A percentile compares a stretch with the other conserved stretches of the same genome.
phyloP scores from a whole-genome alignment of 2,888 invertebrate species.

The Caenorhabditis zanzibari region DNA sequence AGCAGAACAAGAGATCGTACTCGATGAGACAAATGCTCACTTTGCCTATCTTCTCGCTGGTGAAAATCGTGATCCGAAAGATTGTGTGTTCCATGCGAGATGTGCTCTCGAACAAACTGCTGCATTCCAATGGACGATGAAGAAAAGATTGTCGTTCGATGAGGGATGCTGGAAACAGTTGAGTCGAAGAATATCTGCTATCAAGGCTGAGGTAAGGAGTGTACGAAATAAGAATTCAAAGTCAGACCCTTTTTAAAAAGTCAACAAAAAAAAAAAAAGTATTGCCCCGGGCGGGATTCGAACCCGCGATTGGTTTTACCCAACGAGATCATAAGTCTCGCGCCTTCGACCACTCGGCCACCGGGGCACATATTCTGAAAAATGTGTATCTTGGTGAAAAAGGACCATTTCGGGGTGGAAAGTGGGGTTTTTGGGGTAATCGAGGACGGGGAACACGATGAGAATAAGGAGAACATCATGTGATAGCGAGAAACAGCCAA shows the following conservation, averaged over 20 bases:
- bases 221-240: background rate
- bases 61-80: background rate
- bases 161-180: constrained; percentile 61
- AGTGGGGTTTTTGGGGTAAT: background rate
- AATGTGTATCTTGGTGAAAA: constrained; percentile 19
- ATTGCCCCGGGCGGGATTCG: constrained; percentile 60
- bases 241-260: background rate
- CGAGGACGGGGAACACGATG: background rate
- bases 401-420: background rate
- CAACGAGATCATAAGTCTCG: constrained; percentile 62
- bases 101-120: constrained; percentile 24
- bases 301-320: constrained; percentile 59
- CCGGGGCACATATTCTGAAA: constrained; percentile 53
- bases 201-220: constrained; percentile 41
- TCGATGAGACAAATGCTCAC: constrained; percentile 32
- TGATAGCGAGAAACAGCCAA: too few species aligned
- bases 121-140: constrained; percentile 58
- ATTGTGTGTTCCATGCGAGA: constrained; percentile 13
- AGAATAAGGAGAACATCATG: background rate
- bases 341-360: constrained; percentile 65
- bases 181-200: constrained; percentile 25
- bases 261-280: background rate
- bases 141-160: constrained; percentile 54
- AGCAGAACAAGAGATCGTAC: constrained; percentile 22
- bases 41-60: constrained; percentile 1